A percentile compares a stretch with the other conserved stretches of the same genome.
These are phyloP conservation scores for Neogobius melanostomus DNA, from an alignment of 2,113 vertebrate species.

Conservation along the genomic window DNA sequence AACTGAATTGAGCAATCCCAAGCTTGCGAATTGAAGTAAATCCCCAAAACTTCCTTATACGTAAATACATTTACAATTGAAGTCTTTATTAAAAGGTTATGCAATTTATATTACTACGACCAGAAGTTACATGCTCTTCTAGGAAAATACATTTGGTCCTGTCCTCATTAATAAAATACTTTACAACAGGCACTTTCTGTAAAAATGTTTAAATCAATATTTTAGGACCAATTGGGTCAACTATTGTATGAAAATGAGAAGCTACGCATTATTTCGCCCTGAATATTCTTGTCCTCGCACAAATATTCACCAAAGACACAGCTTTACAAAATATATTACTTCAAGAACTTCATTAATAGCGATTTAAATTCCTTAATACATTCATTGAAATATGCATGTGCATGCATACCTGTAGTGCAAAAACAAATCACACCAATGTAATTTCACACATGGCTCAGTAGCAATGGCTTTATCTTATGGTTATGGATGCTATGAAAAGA, in stretches of 20 bases:
- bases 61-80: background rate
- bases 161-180: background rate
- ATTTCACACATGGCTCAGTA: background rate
- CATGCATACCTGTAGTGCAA: constrained; percentile 1
- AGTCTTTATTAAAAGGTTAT: background rate
- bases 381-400: background rate
- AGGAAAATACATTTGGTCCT: background rate
- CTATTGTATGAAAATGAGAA: background rate
- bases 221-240: background rate
- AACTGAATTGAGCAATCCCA: background rate
- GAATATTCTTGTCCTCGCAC: background rate
- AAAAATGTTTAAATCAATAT: background rate
- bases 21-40: background rate
- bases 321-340: background rate
- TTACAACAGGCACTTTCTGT: background rate
- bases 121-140: background rate
- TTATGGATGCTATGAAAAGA: background rate
- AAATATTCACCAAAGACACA: background rate
- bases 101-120: background rate
- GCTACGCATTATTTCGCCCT: background rate
- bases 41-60: background rate
- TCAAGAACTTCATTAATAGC: background rate
- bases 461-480: background rate
- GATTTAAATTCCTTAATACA: background rate
- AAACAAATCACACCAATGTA: background rate